Evolutionary conservation across 2,113 vertebrate species (phyloP).

Genomic region (Phalacrocorax aristotelis): DNA sequence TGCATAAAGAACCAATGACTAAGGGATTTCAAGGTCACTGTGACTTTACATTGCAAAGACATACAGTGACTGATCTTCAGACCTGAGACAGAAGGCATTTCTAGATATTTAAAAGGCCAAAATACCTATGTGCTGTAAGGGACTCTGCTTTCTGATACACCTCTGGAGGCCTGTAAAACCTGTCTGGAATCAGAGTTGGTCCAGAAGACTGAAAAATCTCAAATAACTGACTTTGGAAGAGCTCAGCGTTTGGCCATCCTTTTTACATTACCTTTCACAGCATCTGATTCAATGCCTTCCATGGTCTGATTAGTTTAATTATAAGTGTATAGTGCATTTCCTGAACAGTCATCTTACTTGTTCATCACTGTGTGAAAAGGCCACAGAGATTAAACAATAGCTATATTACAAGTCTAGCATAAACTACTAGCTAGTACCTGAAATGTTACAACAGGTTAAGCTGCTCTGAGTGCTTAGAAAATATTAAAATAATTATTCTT

Average conservation of each 20-base stretch:
- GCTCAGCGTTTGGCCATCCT: background rate
- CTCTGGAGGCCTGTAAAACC: background rate
- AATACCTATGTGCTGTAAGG: background rate
- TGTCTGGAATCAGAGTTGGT: background rate
- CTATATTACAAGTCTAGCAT: background rate
- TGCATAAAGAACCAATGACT: background rate
- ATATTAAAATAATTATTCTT: background rate
- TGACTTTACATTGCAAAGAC: background rate
- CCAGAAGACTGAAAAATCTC: background rate
- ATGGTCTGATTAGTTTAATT: background rate
- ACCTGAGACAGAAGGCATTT: background rate
- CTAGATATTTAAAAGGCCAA: background rate
- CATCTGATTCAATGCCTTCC: background rate
- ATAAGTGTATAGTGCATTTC: background rate
- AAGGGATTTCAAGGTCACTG: background rate
- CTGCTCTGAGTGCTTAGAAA: background rate
- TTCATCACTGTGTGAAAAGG: background rate
- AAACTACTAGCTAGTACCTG: background rate
- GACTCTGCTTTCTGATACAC: background rate
- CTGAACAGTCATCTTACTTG: background rate
- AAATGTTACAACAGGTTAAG: background rate
- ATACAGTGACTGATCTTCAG: background rate
- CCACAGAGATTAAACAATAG: background rate
- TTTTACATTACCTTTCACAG: background rate
- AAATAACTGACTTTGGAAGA: background rate